Conservation (phyloP, 2,113 vertebrate genomes). For the Junco hyemalis region DNA sequence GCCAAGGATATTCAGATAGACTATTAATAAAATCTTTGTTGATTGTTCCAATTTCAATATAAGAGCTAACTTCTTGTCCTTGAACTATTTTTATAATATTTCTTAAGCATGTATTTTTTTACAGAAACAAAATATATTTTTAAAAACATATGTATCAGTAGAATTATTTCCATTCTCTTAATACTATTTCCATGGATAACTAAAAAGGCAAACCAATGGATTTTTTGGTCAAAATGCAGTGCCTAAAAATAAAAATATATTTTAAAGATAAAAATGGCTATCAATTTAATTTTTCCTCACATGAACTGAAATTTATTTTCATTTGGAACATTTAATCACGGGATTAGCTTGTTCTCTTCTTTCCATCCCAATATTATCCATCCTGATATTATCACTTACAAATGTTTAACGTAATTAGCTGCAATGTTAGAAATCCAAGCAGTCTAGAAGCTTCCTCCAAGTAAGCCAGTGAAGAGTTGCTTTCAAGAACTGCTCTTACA, state of each 20-base stretch:
- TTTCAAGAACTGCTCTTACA: neutral
- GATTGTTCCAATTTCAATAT: neutral
- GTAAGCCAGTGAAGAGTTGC: neutral
- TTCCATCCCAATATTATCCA: neutral
- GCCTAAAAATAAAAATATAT: neutral
- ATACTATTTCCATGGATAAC: neutral
- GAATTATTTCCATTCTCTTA: neutral
- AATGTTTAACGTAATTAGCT: neutral
- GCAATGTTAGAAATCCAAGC: neutral
- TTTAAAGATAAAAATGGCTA: neutral
- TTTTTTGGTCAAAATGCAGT: neutral
- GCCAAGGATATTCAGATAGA: neutral
- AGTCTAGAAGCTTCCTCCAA: neutral
- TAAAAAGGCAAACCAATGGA: accelerated
- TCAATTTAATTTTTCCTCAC: neutral
- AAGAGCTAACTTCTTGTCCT: neutral
- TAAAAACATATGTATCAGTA: neutral
- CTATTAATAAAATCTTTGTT: neutral
- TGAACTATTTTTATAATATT: neutral
- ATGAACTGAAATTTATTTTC: neutral
- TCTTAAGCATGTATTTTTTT: neutral
- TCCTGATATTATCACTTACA: neutral
- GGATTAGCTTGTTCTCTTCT: accelerated
- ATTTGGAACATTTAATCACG: neutral
- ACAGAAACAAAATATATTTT: neutral